A percentile compares a stretch with the other conserved stretches of the same genome.
phyloP scores from a whole-genome alignment of 2,797 vertebrate genomes.

The Urosaurus nigricauda region DNA sequence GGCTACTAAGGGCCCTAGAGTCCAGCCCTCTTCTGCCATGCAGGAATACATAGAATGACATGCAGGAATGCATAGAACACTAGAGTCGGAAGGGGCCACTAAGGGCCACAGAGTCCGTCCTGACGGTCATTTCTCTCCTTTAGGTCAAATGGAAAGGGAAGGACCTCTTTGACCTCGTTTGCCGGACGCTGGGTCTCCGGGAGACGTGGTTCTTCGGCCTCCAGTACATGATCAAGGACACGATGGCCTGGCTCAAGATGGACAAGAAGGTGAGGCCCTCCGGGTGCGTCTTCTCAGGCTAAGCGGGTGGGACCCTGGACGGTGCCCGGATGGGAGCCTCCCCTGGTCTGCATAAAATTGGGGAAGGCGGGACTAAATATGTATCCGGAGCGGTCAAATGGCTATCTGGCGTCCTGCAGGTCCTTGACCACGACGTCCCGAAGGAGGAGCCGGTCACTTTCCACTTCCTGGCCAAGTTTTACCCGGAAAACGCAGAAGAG shows the following conservation, averaged over 20 bases:
- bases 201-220: conserved; percentile 98
- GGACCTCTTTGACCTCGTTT: conserved; percentile 93
- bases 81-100: no score
- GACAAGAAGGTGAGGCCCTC: conserved; percentile 97
- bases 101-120: no score
- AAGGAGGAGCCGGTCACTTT: conserved; percentile 93
- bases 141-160: conserved; percentile 98
- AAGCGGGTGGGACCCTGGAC: no score
- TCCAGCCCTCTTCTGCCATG: no score
- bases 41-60: no score
- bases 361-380: no score
- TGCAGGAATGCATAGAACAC: no score
- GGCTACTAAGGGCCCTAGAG: no score
- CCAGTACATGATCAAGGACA: conserved; percentile 92
- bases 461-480: conserved; percentile 95
- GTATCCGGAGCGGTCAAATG: no score
- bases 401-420: conserved; percentile 75
- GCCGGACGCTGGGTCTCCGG: conserved; percentile 91
- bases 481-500: conserved; percentile 95
- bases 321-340: no score
- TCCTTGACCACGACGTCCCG: conserved; percentile 94
- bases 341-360: no score
- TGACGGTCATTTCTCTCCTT: conserved; percentile 44
- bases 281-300: no score
- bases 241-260: conserved; percentile 96